Evolutionary conservation across 2,797 vertebrate species (phyloP).

Genomic region (Prunella strophiata): DNA sequence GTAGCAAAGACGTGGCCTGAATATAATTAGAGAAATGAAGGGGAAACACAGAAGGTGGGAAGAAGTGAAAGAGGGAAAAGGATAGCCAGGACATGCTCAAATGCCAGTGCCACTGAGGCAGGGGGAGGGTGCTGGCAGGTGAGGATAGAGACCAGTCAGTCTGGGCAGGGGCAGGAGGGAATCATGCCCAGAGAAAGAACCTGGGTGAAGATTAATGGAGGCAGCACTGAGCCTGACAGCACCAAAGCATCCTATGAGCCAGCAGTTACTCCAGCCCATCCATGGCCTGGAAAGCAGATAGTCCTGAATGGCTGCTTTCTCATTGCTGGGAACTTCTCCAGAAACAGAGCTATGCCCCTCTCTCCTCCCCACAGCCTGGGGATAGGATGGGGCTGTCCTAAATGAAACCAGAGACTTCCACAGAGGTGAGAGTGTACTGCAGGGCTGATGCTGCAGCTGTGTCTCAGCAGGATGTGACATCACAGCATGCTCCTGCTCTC

Average conservation of each 20-base stretch:
- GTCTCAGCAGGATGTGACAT: background rate
- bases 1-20: background rate
- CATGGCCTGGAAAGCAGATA: background rate
- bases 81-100: background rate
- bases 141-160: background rate
- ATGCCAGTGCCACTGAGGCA: background rate
- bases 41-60: background rate
- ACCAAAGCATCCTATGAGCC: background rate
- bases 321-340: background rate
- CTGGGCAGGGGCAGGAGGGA: background rate
- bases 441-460: background rate
- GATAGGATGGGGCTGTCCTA: background rate
- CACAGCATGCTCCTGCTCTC: background rate
- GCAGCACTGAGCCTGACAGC: background rate
- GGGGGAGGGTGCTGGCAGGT: background rate
- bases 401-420: background rate
- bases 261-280: background rate
- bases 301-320: background rate
- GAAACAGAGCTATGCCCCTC: background rate
- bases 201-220: background rate
- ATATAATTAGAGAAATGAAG: slow-evolving; percentile 2
- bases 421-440: accelerated
- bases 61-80: background rate
- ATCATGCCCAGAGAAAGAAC: background rate
- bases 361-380: background rate